Conservation (phyloP, 2,888 invertebrate genomes). For the Lingula anatina region DNA sequence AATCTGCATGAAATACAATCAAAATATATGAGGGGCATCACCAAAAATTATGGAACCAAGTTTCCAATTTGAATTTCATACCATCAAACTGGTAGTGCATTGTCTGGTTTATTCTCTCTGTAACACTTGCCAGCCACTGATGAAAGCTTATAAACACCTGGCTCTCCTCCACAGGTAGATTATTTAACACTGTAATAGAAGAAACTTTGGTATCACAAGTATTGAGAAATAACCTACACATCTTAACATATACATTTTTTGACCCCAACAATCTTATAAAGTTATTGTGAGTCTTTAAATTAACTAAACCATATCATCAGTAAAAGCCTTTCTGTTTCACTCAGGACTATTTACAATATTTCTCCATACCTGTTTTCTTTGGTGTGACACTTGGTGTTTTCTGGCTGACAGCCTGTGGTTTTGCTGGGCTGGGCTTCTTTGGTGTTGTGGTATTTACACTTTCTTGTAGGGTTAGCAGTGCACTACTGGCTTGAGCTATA, state of each 20-base stretch:
- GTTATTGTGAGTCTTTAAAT: too few species aligned
- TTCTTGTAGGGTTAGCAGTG: conserved; percentile 49
- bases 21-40: too few species aligned
- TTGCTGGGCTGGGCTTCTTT: conserved; percentile 18
- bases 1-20: too few species aligned
- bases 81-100: conserved; percentile 68
- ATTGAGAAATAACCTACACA: too few species aligned
- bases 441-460: conserved; percentile 11
- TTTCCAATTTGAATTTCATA: conserved; percentile 14
- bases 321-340: too few species aligned
- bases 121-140: conserved; percentile 71
- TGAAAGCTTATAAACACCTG: conserved; percentile 57
- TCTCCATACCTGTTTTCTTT: conserved; percentile 23
- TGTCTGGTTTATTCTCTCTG: conserved; percentile 70
- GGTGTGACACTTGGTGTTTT: conserved; percentile 14
- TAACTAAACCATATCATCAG: too few species aligned
- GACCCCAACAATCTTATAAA: too few species aligned
- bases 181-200: too few species aligned
- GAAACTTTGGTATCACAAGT: too few species aligned
- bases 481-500: conserved; percentile 49
- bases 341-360: too few species aligned
- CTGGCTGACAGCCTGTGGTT: conserved; percentile 8
- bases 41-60: too few species aligned
- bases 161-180: conserved; percentile 39
- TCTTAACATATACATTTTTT: too few species aligned